These are phyloP conservation scores for Semicossyphus pulcher DNA, from an alignment of 2,113 vertebrate genomes.

Conservation along the genomic window DNA sequence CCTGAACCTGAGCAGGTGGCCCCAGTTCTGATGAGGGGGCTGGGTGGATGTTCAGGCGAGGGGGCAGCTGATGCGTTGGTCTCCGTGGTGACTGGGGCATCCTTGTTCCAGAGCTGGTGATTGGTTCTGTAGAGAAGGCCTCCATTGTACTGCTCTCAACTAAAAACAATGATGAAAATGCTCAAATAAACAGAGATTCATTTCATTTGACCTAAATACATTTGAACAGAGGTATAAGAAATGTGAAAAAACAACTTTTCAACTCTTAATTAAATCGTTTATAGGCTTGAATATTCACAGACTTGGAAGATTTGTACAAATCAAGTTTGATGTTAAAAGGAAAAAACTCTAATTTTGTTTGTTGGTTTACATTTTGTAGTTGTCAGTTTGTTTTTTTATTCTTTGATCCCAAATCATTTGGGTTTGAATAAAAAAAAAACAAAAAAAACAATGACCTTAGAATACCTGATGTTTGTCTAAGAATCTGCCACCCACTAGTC, in stretches of 20 bases:
- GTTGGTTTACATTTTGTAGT: too few species aligned
- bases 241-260: too few species aligned
- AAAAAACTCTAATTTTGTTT: too few species aligned
- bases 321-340: too few species aligned
- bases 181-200: neutral
- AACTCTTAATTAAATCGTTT: too few species aligned
- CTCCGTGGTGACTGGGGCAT: constrained; percentile 91
- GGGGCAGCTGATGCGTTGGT: constrained; percentile 88
- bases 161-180: constrained; percentile 54
- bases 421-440: neutral
- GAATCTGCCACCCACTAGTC: fast-evolving
- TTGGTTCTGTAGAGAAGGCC: constrained; percentile 88
- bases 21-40: constrained; percentile 90
- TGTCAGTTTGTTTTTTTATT: too few species aligned
- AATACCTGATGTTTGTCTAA: neutral
- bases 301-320: neutral
- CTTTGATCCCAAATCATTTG: neutral
- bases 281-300: neutral
- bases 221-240: too few species aligned
- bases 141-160: constrained; percentile 87
- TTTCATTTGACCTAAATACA: neutral
- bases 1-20: constrained; percentile 89
- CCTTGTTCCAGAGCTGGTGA: constrained; percentile 87
- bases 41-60: constrained; percentile 90
- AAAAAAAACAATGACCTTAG: neutral